These are phyloP conservation scores for Dasyurus viverrinus DNA, from an alignment of 2,113 vertebrate species.

Conservation along the genomic window DNA sequence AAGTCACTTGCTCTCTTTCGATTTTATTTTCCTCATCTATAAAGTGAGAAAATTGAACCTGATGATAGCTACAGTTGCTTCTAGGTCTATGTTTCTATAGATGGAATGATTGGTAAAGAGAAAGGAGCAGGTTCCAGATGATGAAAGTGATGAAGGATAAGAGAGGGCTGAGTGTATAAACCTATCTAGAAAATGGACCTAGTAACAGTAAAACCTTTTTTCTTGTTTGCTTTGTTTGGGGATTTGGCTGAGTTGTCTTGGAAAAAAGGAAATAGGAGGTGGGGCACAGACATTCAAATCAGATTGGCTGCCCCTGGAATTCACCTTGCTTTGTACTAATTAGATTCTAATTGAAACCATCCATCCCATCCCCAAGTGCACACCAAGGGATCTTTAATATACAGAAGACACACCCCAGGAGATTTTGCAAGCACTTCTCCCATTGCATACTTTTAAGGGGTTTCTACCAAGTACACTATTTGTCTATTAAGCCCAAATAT, in stretches of 20 bases:
- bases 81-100: background rate
- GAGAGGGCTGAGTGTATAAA: background rate
- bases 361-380: constrained; percentile 55
- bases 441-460: background rate
- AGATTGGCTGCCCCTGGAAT: constrained; percentile 44
- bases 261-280: background rate
- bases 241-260: constrained; percentile 9
- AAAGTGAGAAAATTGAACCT: background rate
- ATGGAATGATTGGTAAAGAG: background rate
- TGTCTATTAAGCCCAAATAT: constrained; percentile 64
- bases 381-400: constrained; percentile 67
- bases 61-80: background rate
- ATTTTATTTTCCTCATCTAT: background rate
- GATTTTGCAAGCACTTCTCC: constrained; percentile 23
- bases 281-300: constrained; percentile 23
- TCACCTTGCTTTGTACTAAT: constrained; percentile 66
- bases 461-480: constrained; percentile 59
- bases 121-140: background rate
- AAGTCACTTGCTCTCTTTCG: background rate
- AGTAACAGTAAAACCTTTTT: background rate
- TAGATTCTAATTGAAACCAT: constrained; percentile 73
- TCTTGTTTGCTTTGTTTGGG: background rate
- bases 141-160: no score
- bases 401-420: constrained; percentile 60
- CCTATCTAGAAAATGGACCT: background rate